Evolutionary conservation across 2,888 invertebrate genomes (phyloP).

Genomic region (Epirrita christyi): DNA sequence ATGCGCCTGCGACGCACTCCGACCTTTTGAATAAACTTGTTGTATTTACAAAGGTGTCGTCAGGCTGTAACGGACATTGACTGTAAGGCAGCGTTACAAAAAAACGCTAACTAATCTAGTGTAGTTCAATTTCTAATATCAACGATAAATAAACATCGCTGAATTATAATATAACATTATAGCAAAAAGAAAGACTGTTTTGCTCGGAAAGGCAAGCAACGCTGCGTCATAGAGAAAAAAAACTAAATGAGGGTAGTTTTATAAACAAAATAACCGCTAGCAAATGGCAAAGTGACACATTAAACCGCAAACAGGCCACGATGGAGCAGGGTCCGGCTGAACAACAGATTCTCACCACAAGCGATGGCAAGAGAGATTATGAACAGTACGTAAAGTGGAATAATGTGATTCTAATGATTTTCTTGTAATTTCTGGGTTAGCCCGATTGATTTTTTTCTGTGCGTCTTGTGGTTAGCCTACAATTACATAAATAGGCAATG

Average conservation of each 20-base stretch:
- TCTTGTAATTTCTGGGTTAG: neutral
- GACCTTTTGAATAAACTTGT: constrained; percentile 48
- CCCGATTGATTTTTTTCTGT: neutral
- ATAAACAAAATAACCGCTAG: neutral
- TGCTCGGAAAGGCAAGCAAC: neutral
- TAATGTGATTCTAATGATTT: constrained; percentile 17
- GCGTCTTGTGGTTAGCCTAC: neutral
- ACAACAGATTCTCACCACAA: constrained; percentile 24
- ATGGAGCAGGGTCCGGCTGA: constrained; percentile 33
- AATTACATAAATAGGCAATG: neutral
- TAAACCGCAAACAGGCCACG: constrained; percentile 35
- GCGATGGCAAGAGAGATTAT: constrained; percentile 26
- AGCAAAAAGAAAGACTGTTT: too few species aligned
- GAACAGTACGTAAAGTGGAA: constrained; percentile 31
- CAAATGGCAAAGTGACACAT: constrained; percentile 10
- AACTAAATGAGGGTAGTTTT: constrained; percentile 1
- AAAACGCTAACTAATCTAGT: too few species aligned
- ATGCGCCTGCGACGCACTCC: constrained; percentile 27
- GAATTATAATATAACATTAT: too few species aligned
- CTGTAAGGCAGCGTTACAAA: too few species aligned
- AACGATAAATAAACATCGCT: too few species aligned
- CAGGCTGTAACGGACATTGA: neutral
- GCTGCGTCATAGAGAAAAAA: neutral
- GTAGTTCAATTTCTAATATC: too few species aligned
- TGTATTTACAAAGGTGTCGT: constrained; percentile 66